A percentile compares a stretch with the other conserved stretches of the same genome.
Evolutionary conservation across 2,113 vertebrate genomes (phyloP).

Genomic region (Ia io): DNA sequence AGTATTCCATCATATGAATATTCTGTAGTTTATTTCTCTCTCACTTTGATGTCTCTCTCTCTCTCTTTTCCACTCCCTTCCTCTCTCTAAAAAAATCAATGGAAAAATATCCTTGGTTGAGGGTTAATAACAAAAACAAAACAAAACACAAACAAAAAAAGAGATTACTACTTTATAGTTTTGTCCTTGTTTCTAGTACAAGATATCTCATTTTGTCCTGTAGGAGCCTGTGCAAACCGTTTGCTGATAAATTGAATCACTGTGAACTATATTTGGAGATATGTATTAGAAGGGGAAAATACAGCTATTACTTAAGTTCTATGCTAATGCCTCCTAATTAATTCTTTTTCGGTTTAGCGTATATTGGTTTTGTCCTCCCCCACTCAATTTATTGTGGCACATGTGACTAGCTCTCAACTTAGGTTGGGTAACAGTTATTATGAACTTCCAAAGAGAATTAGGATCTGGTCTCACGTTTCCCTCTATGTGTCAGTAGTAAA

Average conservation of each 20-base stretch:
- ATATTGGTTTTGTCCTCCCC: neutral
- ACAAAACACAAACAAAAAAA: neutral
- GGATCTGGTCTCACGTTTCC: neutral
- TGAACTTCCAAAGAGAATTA: constrained; percentile 17
- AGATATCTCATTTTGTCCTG: neutral
- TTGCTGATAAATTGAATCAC: constrained; percentile 38
- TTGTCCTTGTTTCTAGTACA: neutral
- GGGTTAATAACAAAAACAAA: too few relatives aligned
- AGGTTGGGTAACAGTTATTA: neutral
- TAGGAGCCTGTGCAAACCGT: neutral
- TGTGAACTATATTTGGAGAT: constrained; percentile 7
- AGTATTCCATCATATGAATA: neutral
- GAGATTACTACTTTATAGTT: neutral
- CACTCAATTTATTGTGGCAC: neutral
- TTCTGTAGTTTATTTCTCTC: neutral
- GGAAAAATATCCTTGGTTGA: too few relatives aligned
- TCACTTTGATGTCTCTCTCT: neutral
- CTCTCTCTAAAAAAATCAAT: too few relatives aligned
- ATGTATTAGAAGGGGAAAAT: neutral
- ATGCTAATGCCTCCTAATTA: neutral
- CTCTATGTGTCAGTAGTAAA: constrained; percentile 11
- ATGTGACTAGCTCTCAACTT: neutral
- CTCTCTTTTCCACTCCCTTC: too few relatives aligned
- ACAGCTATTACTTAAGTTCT: constrained; percentile 3
- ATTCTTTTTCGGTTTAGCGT: constrained; percentile 10